Evolutionary conservation across 2,113 vertebrate species (phyloP).

Genomic region (Microcebus lehilahytsara): DNA sequence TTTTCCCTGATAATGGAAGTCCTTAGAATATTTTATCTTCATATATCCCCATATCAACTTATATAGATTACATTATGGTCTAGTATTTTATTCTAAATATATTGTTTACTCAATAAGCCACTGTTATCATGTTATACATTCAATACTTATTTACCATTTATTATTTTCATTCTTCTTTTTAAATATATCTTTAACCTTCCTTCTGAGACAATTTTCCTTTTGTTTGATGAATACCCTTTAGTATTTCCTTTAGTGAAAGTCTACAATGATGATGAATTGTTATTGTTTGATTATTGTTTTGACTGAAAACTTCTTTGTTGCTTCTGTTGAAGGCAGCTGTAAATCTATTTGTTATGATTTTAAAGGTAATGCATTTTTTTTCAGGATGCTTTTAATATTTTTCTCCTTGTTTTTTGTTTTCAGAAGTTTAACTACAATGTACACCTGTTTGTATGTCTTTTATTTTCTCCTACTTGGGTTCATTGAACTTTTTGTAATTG

Average conservation of each 20-base stretch:
- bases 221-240: neutral
- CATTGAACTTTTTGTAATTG: neutral
- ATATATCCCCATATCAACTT: neutral
- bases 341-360: neutral
- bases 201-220: neutral
- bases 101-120: neutral
- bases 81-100: conserved; percentile 21
- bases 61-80: neutral
- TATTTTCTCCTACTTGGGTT: neutral
- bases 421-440: neutral
- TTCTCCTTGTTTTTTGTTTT: neutral
- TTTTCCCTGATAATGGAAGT: neutral
- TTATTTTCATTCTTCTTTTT: neutral
- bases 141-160: neutral
- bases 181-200: neutral
- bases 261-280: neutral
- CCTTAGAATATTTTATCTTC: neutral
- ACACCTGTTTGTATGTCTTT: neutral
- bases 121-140: neutral
- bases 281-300: neutral
- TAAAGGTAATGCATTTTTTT: neutral
- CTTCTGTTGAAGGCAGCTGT: neutral
- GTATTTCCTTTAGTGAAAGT: neutral
- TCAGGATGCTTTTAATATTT: neutral
- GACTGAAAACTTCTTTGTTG: neutral